Conservation (phyloP, 2,113 vertebrate species). For the Indri indri region DNA sequence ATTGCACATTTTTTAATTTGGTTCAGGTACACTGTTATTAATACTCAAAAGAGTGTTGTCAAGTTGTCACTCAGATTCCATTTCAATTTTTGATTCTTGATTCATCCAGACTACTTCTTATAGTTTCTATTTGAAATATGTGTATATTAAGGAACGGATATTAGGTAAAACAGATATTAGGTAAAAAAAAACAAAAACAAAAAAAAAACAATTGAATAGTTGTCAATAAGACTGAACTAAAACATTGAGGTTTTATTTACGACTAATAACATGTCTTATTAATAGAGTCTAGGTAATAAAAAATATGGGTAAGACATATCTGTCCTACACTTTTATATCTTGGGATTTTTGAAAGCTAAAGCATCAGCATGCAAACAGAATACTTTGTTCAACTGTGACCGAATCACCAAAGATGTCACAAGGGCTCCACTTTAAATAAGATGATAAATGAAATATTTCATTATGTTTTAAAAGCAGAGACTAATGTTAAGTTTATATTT, state of each 20-base stretch:
- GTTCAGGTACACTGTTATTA: not conserved
- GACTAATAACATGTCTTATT: not conserved
- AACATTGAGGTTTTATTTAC: not conserved
- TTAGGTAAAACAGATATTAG: not conserved
- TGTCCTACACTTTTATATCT: not conserved
- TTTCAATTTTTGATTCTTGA: not conserved
- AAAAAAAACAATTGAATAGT: not conserved
- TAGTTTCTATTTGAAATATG: not conserved
- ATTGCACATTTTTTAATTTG: not conserved
- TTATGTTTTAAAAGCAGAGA: not conserved
- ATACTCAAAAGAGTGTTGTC: not conserved
- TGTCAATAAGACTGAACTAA: not conserved
- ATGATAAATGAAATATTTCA: not conserved
- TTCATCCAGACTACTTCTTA: not conserved
- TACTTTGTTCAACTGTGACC: not conserved
- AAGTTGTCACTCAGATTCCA: not conserved
- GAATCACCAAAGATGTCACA: not conserved
- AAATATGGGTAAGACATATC: not conserved
- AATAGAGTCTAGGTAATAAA: not conserved
- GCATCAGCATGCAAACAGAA: not conserved
- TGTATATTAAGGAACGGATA: not conserved
- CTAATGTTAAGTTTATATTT: not conserved
- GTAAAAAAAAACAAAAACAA: too few species aligned
- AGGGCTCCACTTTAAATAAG: not conserved
- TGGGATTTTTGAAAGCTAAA: not conserved